Base-by-base conservation (phyloP, 2,113 vertebrate species). In the Serranochromis macrocephalus region DNA sequence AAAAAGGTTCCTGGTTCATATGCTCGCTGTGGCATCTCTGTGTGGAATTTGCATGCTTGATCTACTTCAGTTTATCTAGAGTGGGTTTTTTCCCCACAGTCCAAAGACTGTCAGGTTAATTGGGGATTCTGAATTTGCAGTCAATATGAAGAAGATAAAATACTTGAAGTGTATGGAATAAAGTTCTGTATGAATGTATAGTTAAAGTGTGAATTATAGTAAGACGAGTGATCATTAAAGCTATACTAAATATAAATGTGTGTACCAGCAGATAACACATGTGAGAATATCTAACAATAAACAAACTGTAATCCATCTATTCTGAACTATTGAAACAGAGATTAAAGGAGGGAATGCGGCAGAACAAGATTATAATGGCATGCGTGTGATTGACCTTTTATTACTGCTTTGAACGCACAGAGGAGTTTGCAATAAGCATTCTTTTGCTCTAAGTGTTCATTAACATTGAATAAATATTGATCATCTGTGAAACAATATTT, bases 141-240 rank as follows among this genome's bases (percentile, higher is more conserved):
- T 45, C 13, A 21, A 73, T 73, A 42, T 73, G 66, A 73, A 42
- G 66, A 73, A 45, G 38, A 4, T 73, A 73, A 73, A 73, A 38
- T 38, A 38, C 61, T 38, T 66, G 0, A 66, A 66, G 21, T 16
- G 21, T 9, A 42, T 40, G 21, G n/a, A 24, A 1, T 42, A 24
- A 6, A 71, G 38, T 42, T 14, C 66, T 16, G 38, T 24, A 42
- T 71, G 2, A 71, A 71, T 42, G 38, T 71, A 42, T 42, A 71
- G 66, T 24, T 71, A 71, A 42, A 71, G n/a, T 42, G 38, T 24
- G 2, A 71, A 40, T 68, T 63, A 36, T 63, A 63, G 58, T n/a
- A 63, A 63, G 31, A 63, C 1, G 31, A 63, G 17, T 36, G 31
- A 63, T 63, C 31, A 63, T 63, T 63, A 36, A 36, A 63, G 31